These are phyloP conservation scores for Parasteatoda lunata DNA, from an alignment of 2,888 invertebrate genomes.

Conservation along the genomic window DNA sequence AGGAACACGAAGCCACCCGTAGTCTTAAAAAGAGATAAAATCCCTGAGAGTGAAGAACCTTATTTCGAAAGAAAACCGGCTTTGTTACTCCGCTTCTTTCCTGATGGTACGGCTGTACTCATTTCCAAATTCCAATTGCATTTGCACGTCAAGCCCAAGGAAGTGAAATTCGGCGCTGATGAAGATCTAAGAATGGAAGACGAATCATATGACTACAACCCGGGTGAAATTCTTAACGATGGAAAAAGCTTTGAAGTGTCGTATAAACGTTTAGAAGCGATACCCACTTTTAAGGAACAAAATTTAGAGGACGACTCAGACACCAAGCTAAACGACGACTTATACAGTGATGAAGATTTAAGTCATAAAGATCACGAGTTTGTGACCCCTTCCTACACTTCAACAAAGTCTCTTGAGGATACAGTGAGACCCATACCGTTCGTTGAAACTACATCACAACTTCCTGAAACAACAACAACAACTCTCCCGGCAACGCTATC, in stretches of 20 bases:
- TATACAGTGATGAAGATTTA: constrained; percentile 12
- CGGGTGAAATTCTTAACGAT: constrained; percentile 24
- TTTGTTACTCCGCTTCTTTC: constrained; percentile 55
- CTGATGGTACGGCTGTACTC: constrained; percentile 63
- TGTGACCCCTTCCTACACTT: constrained; percentile 17
- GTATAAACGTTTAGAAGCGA: constrained; percentile 57
- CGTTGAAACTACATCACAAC: constrained; percentile 7
- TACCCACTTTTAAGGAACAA: constrained; percentile 41
- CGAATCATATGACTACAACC: constrained; percentile 21
- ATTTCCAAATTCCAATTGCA: constrained; percentile 62
- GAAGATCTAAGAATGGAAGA: constrained; percentile 18
- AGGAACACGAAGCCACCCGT: constrained; percentile 56
- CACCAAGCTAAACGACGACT: constrained; percentile 22
- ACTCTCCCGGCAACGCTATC: background rate
- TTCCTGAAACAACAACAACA: background rate
- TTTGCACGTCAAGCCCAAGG: constrained; percentile 61
- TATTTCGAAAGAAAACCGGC: constrained; percentile 55
- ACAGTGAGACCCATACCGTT: constrained; percentile 23
- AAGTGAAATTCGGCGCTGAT: constrained; percentile 44
- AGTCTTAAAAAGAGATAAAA: constrained; percentile 26
- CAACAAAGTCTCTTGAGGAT: background rate
- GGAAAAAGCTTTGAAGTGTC: constrained; percentile 62
- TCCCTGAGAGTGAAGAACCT: constrained; percentile 35
- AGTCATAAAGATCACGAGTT: constrained; percentile 49
- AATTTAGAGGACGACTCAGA: constrained; percentile 46